Base-by-base conservation (phyloP, 2,888 invertebrate species). In the Polylopha cassiicola region DNA sequence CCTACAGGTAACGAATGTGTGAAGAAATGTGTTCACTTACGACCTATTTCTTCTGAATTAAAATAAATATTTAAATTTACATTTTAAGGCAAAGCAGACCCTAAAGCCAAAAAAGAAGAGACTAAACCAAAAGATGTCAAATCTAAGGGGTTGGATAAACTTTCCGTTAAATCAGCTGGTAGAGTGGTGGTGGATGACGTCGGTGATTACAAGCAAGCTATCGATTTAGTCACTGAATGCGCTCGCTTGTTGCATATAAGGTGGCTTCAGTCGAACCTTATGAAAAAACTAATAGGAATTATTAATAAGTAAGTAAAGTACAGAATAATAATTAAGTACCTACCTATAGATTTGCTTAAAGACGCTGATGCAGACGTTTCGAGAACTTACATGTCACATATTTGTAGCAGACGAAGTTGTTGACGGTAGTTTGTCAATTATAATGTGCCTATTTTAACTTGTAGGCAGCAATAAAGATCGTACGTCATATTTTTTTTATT, bases 181-280 rank as follows among this genome's bases (percentile, higher is more conserved):
- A 73, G 58, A 47, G 13, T 55, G 7, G 37, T 5, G 1, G 20
- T 44, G 0, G 70, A 70, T 8, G 71, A 58, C 21, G 21, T 56
- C 1, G 62, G 50, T 3, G 74, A 78, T 41, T 79, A 76, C 37
- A 69, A 50, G 31, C 71, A 73, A 47, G 55, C 71, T 0, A 7
- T 76, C 0, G 65, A 69, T 13, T 50, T 81, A 4, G 66, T 78
- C 20, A 65, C 58, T 0, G 73, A 81, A 7, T 77, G 71, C 42
- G 73, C 74, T 1, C 65, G 81, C 26, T 42, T 75, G 1, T 38
- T 77, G 16, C 61, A 73, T 28, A 65, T 75, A 11, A 50, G 74
- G 39, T 80, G 81, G 81, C 34, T 82, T 11, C 75, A 80, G 46
- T 68, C 65, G 1, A 72, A 72, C 22, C 49, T 82, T 14, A 42